Percentiles rank a stretch among this genome's conserved stretches.
Conservation (phyloP, 2,888 invertebrate species). For the Smittia aterrima region DNA sequence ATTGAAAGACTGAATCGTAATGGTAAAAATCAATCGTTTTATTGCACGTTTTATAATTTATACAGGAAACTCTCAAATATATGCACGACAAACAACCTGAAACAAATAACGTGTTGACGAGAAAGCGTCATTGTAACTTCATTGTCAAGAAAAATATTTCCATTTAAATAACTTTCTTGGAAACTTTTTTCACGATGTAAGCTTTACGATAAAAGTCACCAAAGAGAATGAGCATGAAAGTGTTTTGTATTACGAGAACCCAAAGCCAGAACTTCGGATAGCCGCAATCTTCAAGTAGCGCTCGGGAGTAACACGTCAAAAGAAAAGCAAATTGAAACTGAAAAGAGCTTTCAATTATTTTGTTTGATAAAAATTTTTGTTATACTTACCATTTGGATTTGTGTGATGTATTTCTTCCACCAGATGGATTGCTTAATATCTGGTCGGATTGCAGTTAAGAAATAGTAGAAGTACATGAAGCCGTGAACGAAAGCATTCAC, state of each 20-base stretch:
- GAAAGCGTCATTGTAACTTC: too few relatives aligned
- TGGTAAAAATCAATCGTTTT: too few relatives aligned
- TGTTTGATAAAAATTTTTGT: too few relatives aligned
- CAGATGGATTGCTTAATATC: constrained; percentile 82
- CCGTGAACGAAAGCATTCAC: constrained; percentile 94
- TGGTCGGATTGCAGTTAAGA: constrained; percentile 85
- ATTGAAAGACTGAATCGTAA: not conserved
- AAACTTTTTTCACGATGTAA: not conserved
- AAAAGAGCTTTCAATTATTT: too few relatives aligned
- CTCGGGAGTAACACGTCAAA: not conserved
- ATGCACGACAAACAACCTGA: too few relatives aligned
- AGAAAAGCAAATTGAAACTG: not conserved
- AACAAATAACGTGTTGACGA: too few relatives aligned
- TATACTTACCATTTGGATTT: constrained; percentile 79
- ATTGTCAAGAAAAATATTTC: not conserved
- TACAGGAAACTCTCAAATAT: too few relatives aligned
- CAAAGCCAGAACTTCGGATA: not conserved
- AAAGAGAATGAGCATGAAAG: not conserved
- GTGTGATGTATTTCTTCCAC: constrained; percentile 93
- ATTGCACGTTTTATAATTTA: too few relatives aligned
- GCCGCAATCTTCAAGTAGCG: not conserved
- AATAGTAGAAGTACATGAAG: constrained; percentile 90
- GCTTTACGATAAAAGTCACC: constrained; percentile 10
- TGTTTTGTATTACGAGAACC: not conserved
- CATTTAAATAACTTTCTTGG: not conserved